These are phyloP conservation scores for Aricia artaxerxes DNA, from an alignment of 2,888 invertebrate genomes.

Conservation along the genomic window DNA sequence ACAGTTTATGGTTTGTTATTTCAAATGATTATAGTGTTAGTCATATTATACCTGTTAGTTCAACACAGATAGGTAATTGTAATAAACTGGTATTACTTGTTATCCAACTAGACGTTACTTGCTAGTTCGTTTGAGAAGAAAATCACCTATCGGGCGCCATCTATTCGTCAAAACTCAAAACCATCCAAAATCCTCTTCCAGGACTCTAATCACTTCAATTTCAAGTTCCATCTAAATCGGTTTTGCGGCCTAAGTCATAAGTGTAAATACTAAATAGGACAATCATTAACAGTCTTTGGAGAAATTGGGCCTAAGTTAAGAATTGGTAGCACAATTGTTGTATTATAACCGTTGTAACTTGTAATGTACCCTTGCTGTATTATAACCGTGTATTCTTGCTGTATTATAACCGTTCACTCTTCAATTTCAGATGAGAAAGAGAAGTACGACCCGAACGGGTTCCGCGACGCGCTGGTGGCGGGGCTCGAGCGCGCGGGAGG, in stretches of 20 bases:
- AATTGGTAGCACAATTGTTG: no score
- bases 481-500: constrained; percentile 96
- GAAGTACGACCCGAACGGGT: constrained; percentile 99
- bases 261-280: no score
- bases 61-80: background rate
- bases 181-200: no score
- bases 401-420: background rate
- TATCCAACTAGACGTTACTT: background rate
- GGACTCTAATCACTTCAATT: no score
- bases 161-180: no score
- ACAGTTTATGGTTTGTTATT: background rate
- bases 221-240: no score
- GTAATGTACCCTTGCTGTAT: no score
- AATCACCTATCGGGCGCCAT: no score
- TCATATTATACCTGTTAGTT: background rate
- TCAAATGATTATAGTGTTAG: background rate
- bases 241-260: no score
- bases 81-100: background rate
- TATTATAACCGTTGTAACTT: background rate
- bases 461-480: constrained; percentile 97
- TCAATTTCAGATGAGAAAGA: constrained; percentile 95
- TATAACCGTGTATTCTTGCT: background rate
- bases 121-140: no score
- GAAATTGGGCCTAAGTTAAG: no score
- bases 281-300: no score